Base-by-base conservation (phyloP, 2,113 vertebrate genomes). In the Chelonoidis abingdonii region DNA sequence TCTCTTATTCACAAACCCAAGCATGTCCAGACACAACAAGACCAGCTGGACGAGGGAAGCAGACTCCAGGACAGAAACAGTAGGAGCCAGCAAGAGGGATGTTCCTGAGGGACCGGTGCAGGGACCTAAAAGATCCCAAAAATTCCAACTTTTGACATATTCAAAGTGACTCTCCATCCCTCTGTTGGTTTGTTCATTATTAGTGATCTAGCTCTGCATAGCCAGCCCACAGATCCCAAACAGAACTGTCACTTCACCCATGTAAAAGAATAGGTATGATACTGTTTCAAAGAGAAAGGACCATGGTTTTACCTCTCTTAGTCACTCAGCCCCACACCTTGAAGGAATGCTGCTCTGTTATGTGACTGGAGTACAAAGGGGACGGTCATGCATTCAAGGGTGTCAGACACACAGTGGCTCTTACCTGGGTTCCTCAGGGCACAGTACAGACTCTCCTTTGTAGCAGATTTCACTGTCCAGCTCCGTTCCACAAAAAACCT, bases 401-500 rank as follows among this genome's bases (percentile, higher is more conserved):
- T 38, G 65, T 72, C 2, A 0, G 57, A 88, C 62, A 27, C 38
- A 0, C 5, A 87, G 53, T 0, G 0, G 1, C n/a, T 57, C 98
- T 95, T 97, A 99, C 99, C 99, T 38, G 99, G 98, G 89, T 99
- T 99, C 98, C 99, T 99, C 65, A 98, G 98, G 16, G 99, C 99
- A 31, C 99, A 99, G 96, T 99, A 99, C n/a, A 99, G 98, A 49
- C 98, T 99, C 35, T 99, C 99, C 86, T 98, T 98, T 2, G 98
- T 98, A 86, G 98, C 98, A 0, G 99, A 98, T 95, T 98, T 99
- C 97, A 99, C 98, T 0, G 99, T 99, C 99, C 99, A 99, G 98
- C 99, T 99, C 87, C 99, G 98, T 84, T 99, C 99, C 97, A 99
- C 98, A 98, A 99, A 99, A 94, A 99, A 99, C 98, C 99, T 99